phyloP scores from a whole-genome alignment of 2,797 vertebrate species.

The Lithobates sylvaticus region DNA sequence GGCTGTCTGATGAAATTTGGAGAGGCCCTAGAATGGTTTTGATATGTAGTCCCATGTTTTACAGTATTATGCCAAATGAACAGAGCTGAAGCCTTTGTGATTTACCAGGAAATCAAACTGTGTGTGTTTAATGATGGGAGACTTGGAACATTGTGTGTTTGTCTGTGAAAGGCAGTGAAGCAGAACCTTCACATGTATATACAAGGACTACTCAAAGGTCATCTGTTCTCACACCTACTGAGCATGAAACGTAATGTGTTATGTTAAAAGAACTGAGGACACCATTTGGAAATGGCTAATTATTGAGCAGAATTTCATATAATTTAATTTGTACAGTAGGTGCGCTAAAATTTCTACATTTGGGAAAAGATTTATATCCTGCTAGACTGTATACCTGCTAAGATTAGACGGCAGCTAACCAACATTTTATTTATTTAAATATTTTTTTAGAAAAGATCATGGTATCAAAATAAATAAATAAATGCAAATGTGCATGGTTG shows the following conservation, averaged over 20 bases:
- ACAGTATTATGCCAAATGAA: background rate
- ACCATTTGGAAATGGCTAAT: background rate
- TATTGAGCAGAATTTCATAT: background rate
- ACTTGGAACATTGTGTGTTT: constrained; percentile 59
- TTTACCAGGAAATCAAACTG: constrained; percentile 33
- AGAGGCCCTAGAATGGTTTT: background rate
- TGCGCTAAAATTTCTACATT: too few relatives aligned
- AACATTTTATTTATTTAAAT: too few relatives aligned
- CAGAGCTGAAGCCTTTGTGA: background rate
- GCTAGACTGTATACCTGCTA: too few relatives aligned
- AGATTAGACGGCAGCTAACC: too few relatives aligned
- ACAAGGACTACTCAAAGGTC: constrained; percentile 54
- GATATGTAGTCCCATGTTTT: background rate
- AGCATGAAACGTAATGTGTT: background rate
- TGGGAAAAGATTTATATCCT: too few relatives aligned
- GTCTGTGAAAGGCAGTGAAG: constrained; percentile 46
- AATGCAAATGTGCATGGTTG: too few relatives aligned
- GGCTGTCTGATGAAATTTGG: background rate
- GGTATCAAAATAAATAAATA: too few relatives aligned
- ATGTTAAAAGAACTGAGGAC: background rate
- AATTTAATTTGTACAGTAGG: background rate
- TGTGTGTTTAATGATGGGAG: constrained; percentile 52
- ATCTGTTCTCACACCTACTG: constrained; percentile 33
- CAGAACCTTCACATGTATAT: constrained; percentile 49
- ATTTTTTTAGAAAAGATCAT: too few relatives aligned